Percentiles rank a stretch among this genome's conserved stretches.
Conservation (phyloP, 2,113 vertebrate genomes). For the Bubo bubo region DNA sequence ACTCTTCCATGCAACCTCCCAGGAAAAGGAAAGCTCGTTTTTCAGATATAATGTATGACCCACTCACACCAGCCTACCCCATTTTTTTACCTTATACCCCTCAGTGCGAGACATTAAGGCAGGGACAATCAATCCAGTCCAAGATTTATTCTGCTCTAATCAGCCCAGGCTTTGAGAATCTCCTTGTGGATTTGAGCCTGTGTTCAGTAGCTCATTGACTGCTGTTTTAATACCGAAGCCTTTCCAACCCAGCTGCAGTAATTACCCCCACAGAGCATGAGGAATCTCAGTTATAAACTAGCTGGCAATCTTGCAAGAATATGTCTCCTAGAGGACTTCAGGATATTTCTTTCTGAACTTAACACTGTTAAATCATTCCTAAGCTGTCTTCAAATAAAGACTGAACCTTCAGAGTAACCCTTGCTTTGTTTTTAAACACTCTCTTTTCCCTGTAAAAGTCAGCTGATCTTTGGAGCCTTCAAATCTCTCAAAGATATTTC, state of each 20-base stretch:
- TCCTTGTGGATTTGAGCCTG: conserved; percentile 50
- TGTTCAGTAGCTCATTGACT: conserved; percentile 51
- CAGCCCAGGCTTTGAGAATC: conserved; percentile 26
- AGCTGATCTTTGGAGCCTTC: not conserved
- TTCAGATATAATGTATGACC: conserved; percentile 5
- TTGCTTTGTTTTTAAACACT: conserved; percentile 33
- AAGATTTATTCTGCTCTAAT: conserved; percentile 62
- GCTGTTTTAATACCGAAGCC: conserved; percentile 40
- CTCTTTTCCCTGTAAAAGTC: not conserved
- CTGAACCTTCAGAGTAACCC: conserved; percentile 10
- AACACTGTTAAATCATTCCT: conserved; percentile 65
- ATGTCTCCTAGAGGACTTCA: conserved; percentile 56
- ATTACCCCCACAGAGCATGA: conserved; percentile 48
- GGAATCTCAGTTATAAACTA: conserved; percentile 61
- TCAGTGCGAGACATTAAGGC: not conserved
- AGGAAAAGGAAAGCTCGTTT: conserved; percentile 11
- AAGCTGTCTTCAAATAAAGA: conserved; percentile 49
- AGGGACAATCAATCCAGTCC: not conserved
- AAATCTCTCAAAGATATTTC: conserved; percentile 2
- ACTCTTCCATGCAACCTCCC: not conserved
- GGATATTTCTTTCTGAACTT: conserved; percentile 51
- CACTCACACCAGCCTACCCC: not conserved
- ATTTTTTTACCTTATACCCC: not conserved
- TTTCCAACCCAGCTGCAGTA: conserved; percentile 60
- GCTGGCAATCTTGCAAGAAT: conserved; percentile 56